Conservation (phyloP, 2,888 invertebrate species). For the Acanthococcus lagerstroemiae region DNA sequence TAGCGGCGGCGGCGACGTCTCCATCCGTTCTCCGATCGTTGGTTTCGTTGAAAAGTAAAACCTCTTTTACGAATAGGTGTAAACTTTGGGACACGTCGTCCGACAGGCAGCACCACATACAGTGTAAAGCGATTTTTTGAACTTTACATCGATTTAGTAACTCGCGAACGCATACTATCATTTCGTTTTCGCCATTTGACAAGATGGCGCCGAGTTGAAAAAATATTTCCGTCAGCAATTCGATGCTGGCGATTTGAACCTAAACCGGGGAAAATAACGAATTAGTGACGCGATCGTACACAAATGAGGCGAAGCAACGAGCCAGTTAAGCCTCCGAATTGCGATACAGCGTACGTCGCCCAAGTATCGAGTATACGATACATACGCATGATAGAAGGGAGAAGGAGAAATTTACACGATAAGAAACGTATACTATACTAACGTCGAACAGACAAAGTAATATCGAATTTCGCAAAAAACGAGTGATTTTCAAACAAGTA, state of each 20-base stretch:
- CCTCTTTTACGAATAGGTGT: constrained; percentile 56
- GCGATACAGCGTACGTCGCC: too few species aligned
- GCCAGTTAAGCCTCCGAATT: too few species aligned
- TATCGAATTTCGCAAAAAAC: too few species aligned
- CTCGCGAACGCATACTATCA: constrained; percentile 66
- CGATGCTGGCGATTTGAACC: constrained; percentile 61
- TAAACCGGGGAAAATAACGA: constrained; percentile 43
- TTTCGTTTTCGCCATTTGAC: constrained; percentile 62
- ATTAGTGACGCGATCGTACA: not conserved
- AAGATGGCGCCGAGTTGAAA: constrained; percentile 62
- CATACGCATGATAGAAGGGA: too few species aligned
- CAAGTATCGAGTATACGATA: too few species aligned
- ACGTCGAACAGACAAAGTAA: too few species aligned
- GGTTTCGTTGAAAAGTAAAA: constrained; percentile 58
- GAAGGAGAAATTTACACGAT: too few species aligned
- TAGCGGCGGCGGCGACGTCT: too few species aligned
- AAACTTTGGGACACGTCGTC: constrained; percentile 37
- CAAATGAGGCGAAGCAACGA: too few species aligned
- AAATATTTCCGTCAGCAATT: constrained; percentile 60
- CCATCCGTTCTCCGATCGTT: constrained; percentile 45
- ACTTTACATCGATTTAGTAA: constrained; percentile 65
- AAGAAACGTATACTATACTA: too few species aligned
- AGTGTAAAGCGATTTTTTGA: constrained; percentile 72
- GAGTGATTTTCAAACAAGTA: too few species aligned
- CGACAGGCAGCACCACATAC: constrained; percentile 64